Conservation (phyloP, 2,113 vertebrate genomes). For the Ciconia boyciana region DNA sequence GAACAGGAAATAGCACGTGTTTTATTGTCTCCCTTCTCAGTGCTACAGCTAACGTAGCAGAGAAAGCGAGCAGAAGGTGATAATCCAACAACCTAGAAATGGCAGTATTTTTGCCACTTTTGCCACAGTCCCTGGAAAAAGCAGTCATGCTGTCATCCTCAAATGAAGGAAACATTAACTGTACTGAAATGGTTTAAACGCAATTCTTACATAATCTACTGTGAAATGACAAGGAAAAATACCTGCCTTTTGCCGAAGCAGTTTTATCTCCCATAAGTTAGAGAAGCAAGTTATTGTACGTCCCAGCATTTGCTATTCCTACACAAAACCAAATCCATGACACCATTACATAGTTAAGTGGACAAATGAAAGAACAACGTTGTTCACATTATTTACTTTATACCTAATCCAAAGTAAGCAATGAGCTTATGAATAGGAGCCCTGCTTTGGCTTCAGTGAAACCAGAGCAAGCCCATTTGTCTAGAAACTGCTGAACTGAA, state of each 20-base stretch:
- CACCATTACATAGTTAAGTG: not conserved
- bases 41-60: not conserved
- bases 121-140: not conserved
- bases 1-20: not conserved
- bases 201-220: not conserved
- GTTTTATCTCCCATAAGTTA: not conserved
- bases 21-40: not conserved
- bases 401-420: slow-evolving; percentile 15
- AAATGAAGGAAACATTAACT: not conserved
- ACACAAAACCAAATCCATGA: not conserved
- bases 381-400: slow-evolving; percentile 10
- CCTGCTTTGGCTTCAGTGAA: not conserved
- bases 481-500: not conserved
- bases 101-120: not conserved
- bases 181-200: fast-evolving
- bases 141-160: not conserved
- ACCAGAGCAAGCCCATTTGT: not conserved
- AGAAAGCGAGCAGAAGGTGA: not conserved
- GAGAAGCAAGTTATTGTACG: not conserved
- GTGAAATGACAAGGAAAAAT: not conserved
- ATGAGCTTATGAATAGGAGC: not conserved
- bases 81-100: not conserved
- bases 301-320: not conserved
- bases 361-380: not conserved
- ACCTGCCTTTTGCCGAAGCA: not conserved